Percentiles rank a stretch among this genome's conserved stretches.
Conservation (phyloP, 2,888 invertebrate genomes). For the Epinotia nisella region DNA sequence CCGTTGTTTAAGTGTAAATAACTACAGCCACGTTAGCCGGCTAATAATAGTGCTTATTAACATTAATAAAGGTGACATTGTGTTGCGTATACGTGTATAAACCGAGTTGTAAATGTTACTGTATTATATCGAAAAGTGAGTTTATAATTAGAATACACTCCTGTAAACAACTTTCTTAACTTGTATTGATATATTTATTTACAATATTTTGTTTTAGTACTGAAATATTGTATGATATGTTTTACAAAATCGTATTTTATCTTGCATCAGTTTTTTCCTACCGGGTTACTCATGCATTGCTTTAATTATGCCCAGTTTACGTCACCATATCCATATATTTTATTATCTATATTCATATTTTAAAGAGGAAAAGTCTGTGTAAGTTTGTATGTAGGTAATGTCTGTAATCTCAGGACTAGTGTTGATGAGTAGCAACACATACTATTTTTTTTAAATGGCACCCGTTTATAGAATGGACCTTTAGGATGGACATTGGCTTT, state of each 20-base stretch:
- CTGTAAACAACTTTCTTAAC: background rate
- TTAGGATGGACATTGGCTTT: no score
- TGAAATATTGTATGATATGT: background rate
- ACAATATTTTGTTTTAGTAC: background rate
- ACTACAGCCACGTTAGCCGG: constrained; percentile 11
- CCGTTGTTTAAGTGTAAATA: constrained; percentile 18
- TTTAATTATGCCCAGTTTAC: background rate
- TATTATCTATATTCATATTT: no score
- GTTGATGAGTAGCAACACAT: no score
- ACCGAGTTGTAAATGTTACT: background rate
- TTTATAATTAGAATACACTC: background rate
- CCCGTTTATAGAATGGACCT: no score
- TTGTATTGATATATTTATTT: background rate
- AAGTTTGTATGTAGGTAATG: no score
- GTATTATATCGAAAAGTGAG: background rate
- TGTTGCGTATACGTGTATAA: background rate
- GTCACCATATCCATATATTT: no score
- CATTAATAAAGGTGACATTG: constrained; percentile 7
- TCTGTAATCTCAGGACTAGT: no score
- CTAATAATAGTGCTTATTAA: constrained; percentile 32
- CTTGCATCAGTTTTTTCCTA: constrained; percentile 8
- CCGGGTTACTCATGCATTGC: background rate
- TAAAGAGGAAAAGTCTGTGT: no score
- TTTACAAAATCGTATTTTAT: background rate
- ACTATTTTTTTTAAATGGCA: no score